These are phyloP conservation scores for Drosophila koepferae DNA, from an alignment of 2,888 invertebrate species.

Conservation along the genomic window DNA sequence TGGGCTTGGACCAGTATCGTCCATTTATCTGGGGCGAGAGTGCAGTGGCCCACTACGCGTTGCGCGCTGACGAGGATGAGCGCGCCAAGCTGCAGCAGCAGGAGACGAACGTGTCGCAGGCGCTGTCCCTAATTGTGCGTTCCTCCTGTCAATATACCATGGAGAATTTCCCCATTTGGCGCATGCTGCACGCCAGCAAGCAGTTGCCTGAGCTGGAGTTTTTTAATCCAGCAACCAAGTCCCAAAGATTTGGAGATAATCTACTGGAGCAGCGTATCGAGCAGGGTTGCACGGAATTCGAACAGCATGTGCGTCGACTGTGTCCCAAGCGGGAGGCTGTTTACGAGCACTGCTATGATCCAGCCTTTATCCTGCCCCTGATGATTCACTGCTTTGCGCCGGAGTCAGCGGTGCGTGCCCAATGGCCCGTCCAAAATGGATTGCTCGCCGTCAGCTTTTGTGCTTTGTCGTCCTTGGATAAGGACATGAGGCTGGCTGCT, in stretches of 20 bases:
- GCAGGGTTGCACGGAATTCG: conserved; percentile 64
- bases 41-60: conserved; percentile 91
- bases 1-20: conserved; percentile 88
- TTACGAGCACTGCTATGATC: conserved; percentile 89
- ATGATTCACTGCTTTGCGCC: conserved; percentile 91
- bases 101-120: conserved; percentile 90
- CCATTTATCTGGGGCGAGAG: conserved; percentile 94
- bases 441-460: conserved; percentile 90
- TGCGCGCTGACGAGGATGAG: conserved; percentile 86
- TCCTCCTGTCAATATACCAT: conserved; percentile 89
- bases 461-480: conserved; percentile 89
- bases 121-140: conserved; percentile 89
- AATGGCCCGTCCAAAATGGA: conserved; percentile 89
- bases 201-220: conserved; percentile 81
- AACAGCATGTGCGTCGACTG: conserved; percentile 71
- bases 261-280: conserved; percentile 80
- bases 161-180: conserved; percentile 89
- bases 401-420: conserved; percentile 90
- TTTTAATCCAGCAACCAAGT: conserved; percentile 60
- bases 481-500: conserved; percentile 89
- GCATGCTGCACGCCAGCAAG: conserved; percentile 85
- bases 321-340: conserved; percentile 80
- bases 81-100: conserved; percentile 87
- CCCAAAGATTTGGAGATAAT: conserved; percentile 75
- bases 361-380: conserved; percentile 92